Evolutionary conservation across 2,113 vertebrate genomes (phyloP).

Genomic region (Seriola quinqueradiata): DNA sequence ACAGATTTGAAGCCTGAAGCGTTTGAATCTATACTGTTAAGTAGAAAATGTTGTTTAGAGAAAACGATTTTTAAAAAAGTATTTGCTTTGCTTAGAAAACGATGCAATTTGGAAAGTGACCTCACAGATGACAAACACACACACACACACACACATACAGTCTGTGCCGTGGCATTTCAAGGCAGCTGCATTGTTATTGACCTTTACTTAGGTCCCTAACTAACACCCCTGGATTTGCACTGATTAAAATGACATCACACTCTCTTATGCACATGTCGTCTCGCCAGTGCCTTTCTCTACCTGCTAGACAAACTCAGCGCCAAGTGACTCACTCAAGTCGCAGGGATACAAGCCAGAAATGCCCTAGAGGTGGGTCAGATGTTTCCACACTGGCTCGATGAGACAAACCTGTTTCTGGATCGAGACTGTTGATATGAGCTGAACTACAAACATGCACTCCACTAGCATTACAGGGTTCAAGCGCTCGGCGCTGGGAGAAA

Average conservation of each 20-base stretch:
- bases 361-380: constrained; percentile 63
- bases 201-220: constrained; percentile 65
- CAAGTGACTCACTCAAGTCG: constrained; percentile 28
- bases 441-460: constrained; percentile 53
- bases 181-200: constrained; percentile 66
- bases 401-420: constrained; percentile 52
- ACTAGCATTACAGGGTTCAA: constrained; percentile 46
- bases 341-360: constrained; percentile 33
- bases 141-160: constrained; percentile 9
- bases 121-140: background rate
- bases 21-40: background rate
- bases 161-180: constrained; percentile 63
- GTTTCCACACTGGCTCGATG: constrained; percentile 62
- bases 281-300: constrained; percentile 38
- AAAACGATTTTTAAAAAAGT: background rate
- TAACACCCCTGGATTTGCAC: constrained; percentile 71
- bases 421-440: constrained; percentile 59
- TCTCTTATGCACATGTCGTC: constrained; percentile 8
- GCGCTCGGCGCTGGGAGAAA: constrained; percentile 26
- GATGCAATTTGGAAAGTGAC: background rate
- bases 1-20: background rate
- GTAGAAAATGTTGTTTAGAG: background rate
- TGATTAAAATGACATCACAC: constrained; percentile 69
- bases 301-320: constrained; percentile 38
- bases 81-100: background rate